phyloP scores from a whole-genome alignment of 2,888 invertebrate species.

The Ormyrus pomaceus region DNA sequence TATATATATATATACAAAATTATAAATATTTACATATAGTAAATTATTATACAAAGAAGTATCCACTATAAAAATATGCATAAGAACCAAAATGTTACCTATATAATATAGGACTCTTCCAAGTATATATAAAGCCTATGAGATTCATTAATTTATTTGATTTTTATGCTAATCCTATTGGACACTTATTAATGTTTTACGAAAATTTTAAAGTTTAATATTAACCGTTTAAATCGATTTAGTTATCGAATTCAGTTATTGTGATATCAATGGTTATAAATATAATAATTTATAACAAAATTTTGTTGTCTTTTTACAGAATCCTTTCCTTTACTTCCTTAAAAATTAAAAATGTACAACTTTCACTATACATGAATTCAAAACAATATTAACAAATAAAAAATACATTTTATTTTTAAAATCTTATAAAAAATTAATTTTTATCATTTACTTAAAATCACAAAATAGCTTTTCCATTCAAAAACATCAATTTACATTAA shows the following conservation, averaged over 20 bases:
- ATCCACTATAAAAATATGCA: slow-evolving; percentile 37
- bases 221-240: slow-evolving; percentile 39
- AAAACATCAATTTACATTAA: not conserved
- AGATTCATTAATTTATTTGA: slow-evolving; percentile 53
- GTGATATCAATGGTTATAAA: slow-evolving; percentile 54
- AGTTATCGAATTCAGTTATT: slow-evolving; percentile 49
- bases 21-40: slow-evolving; percentile 36
- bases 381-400: not conserved
- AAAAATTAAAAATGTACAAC: not conserved
- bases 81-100: slow-evolving; percentile 53
- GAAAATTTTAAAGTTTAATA: slow-evolving; percentile 49
- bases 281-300: slow-evolving; percentile 50
- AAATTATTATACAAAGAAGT: slow-evolving; percentile 42
- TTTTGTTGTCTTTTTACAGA: not conserved
- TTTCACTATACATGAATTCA: not conserved
- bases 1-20: not conserved
- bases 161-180: slow-evolving; percentile 47
- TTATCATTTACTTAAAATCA: not conserved
- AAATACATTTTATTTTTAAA: slow-evolving; percentile 1
- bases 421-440: not conserved
- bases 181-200: slow-evolving; percentile 48
- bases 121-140: slow-evolving; percentile 42
- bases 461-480: too few relatives aligned
- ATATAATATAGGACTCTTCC: slow-evolving; percentile 49
- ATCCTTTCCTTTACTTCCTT: not conserved